phyloP scores from a whole-genome alignment of 2,888 invertebrate genomes.

The Anoncus sp. region DNA sequence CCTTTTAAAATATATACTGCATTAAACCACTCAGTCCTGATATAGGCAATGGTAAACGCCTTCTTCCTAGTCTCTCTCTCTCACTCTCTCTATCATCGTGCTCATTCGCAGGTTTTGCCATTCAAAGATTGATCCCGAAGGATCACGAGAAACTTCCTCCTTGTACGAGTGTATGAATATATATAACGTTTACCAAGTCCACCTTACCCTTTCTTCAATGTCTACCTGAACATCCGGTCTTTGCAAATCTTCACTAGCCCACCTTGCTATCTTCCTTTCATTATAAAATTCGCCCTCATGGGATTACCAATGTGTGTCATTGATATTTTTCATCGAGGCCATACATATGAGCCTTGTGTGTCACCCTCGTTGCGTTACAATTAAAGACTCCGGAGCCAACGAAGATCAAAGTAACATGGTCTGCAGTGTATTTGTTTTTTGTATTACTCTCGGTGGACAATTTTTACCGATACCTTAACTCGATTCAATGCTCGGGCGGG shows the following conservation, averaged over 20 bases:
- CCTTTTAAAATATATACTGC: constrained; percentile 39
- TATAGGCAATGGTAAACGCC: no score
- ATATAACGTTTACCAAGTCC: no score
- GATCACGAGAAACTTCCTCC: constrained; percentile 7
- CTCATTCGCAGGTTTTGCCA: no score
- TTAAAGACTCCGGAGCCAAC: constrained; percentile 15
- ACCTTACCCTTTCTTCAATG: constrained; percentile 65
- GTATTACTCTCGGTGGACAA: not conserved
- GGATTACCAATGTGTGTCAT: constrained; percentile 20
- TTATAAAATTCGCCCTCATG: constrained; percentile 42
- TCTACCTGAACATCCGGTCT: constrained; percentile 61
- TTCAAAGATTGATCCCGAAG: no score
- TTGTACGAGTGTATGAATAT: no score
- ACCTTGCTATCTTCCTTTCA: constrained; percentile 21
- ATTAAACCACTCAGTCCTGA: no score
- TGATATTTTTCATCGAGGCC: constrained; percentile 5
- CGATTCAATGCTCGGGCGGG: no score
- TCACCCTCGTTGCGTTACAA: constrained; percentile 18
- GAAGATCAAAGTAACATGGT: constrained; percentile 1
- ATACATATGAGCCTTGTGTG: not conserved
- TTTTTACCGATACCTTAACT: constrained; percentile 22
- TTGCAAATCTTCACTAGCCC: constrained; percentile 59
- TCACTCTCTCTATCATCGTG: no score
- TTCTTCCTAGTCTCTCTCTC: no score
- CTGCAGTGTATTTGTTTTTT: constrained; percentile 5